Evolutionary conservation across 2,797 vertebrate genomes (phyloP).

Genomic region (Rhyacichthys aspro): DNA sequence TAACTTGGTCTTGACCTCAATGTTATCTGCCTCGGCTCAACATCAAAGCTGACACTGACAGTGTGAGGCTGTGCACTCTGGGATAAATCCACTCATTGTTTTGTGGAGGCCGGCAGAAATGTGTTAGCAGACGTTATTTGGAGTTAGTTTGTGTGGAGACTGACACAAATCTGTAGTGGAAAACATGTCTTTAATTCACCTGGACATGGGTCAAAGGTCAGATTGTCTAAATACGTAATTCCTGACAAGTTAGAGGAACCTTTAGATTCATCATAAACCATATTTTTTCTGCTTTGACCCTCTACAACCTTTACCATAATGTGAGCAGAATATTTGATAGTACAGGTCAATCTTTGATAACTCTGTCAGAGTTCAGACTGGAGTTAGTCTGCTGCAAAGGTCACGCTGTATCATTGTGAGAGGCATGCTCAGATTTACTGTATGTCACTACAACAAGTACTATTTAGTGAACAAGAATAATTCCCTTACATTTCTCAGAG

Average conservation of each 20-base stretch:
- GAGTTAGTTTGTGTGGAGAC: background rate
- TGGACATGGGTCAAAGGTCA: background rate
- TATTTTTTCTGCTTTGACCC: no score
- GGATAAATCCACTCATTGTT: slow-evolving; percentile 17
- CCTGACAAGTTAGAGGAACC: no score
- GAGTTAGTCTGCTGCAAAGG: slow-evolving; percentile 44
- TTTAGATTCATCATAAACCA: no score
- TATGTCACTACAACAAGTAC: slow-evolving; percentile 21
- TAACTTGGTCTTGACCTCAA: slow-evolving; percentile 74
- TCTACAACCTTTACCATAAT: no score
- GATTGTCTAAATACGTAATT: no score
- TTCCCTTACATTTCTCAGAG: background rate
- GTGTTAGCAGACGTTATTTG: background rate
- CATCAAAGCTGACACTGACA: slow-evolving; percentile 58
- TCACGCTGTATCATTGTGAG: slow-evolving; percentile 42
- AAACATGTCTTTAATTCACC: background rate
- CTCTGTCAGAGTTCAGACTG: slow-evolving; percentile 12
- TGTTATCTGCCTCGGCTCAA: slow-evolving; percentile 66
- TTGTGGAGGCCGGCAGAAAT: slow-evolving; percentile 25
- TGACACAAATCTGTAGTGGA: background rate
- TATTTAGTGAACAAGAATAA: slow-evolving; percentile 28
- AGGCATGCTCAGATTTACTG: background rate
- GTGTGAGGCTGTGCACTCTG: slow-evolving; percentile 39
- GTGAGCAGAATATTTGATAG: slow-evolving; percentile 6
- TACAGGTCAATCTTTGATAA: slow-evolving; percentile 37